Conservation (phyloP, 2,113 vertebrate genomes). For the Glareola pratincola region DNA sequence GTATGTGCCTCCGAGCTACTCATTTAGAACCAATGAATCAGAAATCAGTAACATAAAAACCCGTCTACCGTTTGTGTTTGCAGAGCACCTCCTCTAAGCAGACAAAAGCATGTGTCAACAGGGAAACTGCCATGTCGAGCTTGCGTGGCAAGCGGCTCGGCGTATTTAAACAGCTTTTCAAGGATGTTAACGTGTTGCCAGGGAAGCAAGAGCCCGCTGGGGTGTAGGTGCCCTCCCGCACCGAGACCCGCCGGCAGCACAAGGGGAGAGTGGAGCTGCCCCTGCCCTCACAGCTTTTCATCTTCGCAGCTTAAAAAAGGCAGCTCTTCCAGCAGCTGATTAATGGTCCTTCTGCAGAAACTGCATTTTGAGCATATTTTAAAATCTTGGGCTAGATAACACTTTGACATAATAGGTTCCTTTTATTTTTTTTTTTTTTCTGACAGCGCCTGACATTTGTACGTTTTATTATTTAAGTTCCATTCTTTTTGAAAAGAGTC, state of each 20-base stretch:
- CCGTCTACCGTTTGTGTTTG: background rate
- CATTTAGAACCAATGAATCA: conserved; percentile 29
- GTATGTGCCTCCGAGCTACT: conserved; percentile 33
- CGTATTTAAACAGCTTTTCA: conserved; percentile 3
- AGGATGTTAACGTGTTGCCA: conserved; percentile 65
- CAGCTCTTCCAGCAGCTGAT: background rate
- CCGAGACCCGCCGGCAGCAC: background rate
- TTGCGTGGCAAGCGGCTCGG: conserved; percentile 34
- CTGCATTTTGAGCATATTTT: conserved; percentile 26
- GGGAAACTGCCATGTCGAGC: background rate
- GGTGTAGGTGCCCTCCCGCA: conserved; percentile 19
- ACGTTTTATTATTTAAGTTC: background rate
- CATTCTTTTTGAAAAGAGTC: background rate
- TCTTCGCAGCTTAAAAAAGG: background rate
- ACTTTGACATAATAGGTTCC: background rate
- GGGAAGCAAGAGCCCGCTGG: background rate
- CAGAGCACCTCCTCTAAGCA: conserved; percentile 16
- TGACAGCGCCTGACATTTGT: background rate
- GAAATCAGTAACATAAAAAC: background rate
- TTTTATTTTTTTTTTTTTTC: background rate
- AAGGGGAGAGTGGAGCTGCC: conserved; percentile 24
- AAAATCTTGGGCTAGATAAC: conserved; percentile 45
- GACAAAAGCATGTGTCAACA: conserved; percentile 56
- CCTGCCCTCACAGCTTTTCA: background rate
- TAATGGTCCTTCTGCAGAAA: conserved; percentile 2